Conservation (phyloP, 2,113 vertebrate species). For the Elaphurus davidianus region DNA sequence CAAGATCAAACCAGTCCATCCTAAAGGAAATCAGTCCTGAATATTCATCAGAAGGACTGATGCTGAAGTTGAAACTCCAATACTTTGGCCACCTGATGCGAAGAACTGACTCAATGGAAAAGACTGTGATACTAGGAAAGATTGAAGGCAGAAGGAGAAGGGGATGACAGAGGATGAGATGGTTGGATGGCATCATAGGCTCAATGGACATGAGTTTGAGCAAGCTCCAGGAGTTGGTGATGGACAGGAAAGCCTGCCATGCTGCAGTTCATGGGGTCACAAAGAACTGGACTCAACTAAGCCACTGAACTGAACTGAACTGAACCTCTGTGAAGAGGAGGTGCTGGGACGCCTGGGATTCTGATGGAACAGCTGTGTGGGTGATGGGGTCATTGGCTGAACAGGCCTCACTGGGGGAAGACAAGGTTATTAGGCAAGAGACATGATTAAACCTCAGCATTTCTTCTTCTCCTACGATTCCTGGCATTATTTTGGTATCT, state of each 20-base stretch:
- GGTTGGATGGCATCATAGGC: neutral
- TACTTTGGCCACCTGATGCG: neutral
- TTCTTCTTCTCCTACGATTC: neutral
- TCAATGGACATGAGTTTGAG: neutral
- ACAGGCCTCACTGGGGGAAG: neutral
- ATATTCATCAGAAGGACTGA: neutral
- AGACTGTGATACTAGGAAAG: neutral
- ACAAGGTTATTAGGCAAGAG: neutral
- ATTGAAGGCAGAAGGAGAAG: neutral
- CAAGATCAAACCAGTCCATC: neutral
- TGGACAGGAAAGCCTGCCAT: neutral
- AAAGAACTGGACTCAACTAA: neutral
- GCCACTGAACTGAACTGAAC: neutral
- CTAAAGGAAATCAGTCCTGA: neutral
- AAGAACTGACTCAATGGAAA: neutral
- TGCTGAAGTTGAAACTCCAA: neutral
- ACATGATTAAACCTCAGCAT: neutral
- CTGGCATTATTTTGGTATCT: neutral
- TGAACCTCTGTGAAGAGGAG: neutral
- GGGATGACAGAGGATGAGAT: neutral
- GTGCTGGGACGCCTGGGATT: neutral
- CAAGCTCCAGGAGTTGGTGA: neutral
- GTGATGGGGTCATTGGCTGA: neutral
- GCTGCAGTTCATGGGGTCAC: neutral
- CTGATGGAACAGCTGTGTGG: neutral